Percentiles rank a stretch among this genome's conserved stretches.
Evolutionary conservation across 2,797 vertebrate species (phyloP).

Genomic region (Epinephelus awoara): DNA sequence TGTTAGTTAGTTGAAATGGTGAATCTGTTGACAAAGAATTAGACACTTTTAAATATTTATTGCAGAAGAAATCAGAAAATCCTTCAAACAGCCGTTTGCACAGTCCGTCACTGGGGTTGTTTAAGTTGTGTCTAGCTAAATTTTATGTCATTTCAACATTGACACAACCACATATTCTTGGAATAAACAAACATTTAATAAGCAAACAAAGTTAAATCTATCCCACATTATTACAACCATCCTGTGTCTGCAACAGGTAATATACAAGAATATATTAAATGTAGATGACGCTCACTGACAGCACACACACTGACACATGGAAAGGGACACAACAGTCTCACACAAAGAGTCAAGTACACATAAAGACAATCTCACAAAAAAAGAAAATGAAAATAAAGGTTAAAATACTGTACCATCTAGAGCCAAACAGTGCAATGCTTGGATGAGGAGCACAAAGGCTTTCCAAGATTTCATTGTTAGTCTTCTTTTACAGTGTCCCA

Average conservation of each 20-base stretch:
- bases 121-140: neutral
- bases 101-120: too few species aligned
- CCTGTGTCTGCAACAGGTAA: neutral
- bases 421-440: constrained; percentile 53
- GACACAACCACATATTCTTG: neutral
- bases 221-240: neutral
- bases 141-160: neutral
- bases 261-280: neutral
- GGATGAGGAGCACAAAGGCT: constrained; percentile 57
- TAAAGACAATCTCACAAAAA: neutral
- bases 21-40: constrained; percentile 56
- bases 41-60: neutral
- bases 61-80: neutral
- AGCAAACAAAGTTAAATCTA: neutral
- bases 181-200: neutral
- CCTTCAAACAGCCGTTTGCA: neutral
- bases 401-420: constrained; percentile 48
- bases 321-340: neutral
- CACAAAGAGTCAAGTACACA: neutral
- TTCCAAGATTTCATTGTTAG: constrained; percentile 47
- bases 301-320: neutral
- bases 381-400: neutral
- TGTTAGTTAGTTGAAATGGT: constrained; percentile 63
- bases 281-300: neutral
- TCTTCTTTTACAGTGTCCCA: neutral